These are phyloP conservation scores for Furcifer pardalis DNA, from an alignment of 2,797 vertebrate species.

Conservation along the genomic window DNA sequence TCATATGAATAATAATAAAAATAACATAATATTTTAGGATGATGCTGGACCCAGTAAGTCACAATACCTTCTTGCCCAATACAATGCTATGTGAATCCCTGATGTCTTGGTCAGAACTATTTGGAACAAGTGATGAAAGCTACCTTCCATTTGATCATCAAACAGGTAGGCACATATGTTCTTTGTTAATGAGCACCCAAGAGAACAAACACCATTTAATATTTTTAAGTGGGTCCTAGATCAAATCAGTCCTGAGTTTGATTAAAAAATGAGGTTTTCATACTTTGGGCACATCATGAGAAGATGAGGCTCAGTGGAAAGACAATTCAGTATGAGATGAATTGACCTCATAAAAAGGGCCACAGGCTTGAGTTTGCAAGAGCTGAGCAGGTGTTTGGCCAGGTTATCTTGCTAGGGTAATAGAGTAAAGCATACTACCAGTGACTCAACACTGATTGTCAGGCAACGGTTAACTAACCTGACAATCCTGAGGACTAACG, in stretches of 20 bases:
- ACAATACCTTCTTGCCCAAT: conserved; percentile 65
- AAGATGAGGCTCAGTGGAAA: no score
- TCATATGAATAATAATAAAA: neutral
- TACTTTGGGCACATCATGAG: neutral
- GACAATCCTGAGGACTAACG: no score
- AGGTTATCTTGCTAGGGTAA: no score
- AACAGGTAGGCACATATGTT: conserved; percentile 47
- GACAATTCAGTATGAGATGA: neutral
- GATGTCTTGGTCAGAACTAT: conserved; percentile 69
- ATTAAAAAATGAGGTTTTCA: neutral
- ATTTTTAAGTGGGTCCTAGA: neutral
- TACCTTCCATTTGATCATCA: conserved; percentile 64
- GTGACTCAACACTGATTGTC: no score
- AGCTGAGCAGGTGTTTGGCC: no score
- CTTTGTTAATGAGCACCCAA: neutral
- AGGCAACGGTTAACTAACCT: no score
- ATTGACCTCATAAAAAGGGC: neutral
- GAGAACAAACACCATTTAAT: neutral
- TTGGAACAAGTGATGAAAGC: conserved; percentile 59
- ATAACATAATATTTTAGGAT: conserved; percentile 50
- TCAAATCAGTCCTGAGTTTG: no score
- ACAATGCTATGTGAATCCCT: conserved; percentile 63
- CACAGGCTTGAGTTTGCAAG: neutral
- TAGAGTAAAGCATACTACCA: no score
- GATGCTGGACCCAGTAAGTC: conserved; percentile 71